Percentiles rank a stretch among this genome's conserved stretches.
These are phyloP conservation scores for Drosophila arizonae DNA, from an alignment of 1,140 invertebrate genomes.

Conservation along the genomic window DNA sequence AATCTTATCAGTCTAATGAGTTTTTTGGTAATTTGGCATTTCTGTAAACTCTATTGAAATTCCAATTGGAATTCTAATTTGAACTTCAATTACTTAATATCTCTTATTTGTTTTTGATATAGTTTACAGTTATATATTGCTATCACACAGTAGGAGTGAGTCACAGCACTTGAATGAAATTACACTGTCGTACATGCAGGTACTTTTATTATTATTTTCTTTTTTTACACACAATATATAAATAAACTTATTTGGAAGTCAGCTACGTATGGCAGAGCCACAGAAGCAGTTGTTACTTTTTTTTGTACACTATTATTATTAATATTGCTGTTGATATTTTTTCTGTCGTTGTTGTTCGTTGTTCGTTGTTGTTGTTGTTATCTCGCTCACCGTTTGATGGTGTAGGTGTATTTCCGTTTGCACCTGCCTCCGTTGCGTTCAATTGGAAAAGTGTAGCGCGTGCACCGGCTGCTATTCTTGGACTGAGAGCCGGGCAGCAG, in stretches of 20 bases:
- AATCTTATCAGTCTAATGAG: constrained; percentile 75
- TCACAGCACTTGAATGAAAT: constrained; percentile 59
- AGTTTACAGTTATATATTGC: constrained; percentile 7
- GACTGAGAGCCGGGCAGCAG: constrained; percentile 46
- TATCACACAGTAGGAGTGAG: constrained; percentile 44
- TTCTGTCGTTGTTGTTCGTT: background rate
- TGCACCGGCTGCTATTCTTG: constrained; percentile 59
- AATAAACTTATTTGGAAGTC: constrained; percentile 1
- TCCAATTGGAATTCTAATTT: background rate
- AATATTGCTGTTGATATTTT: too few relatives aligned
- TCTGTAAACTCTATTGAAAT: constrained; percentile 14
- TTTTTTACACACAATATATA: background rate
- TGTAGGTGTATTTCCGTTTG: constrained; percentile 17
- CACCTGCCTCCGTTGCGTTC: background rate
- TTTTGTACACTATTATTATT: background rate
- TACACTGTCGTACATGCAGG: constrained; percentile 29
- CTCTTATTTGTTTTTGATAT: background rate
- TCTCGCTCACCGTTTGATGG: constrained; percentile 57
- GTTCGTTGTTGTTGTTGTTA: constrained; percentile 34
- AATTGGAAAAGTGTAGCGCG: constrained; percentile 37
- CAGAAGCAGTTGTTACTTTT: constrained; percentile 1
- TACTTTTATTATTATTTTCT: background rate
- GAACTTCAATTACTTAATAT: constrained; percentile 1
- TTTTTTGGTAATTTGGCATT: constrained; percentile 22
- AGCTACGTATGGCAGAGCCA: constrained; percentile 50